Percentiles rank a stretch among this genome's conserved stretches.
phyloP scores from a whole-genome alignment of 2,113 vertebrate species.

The Lophura nycthemera region DNA sequence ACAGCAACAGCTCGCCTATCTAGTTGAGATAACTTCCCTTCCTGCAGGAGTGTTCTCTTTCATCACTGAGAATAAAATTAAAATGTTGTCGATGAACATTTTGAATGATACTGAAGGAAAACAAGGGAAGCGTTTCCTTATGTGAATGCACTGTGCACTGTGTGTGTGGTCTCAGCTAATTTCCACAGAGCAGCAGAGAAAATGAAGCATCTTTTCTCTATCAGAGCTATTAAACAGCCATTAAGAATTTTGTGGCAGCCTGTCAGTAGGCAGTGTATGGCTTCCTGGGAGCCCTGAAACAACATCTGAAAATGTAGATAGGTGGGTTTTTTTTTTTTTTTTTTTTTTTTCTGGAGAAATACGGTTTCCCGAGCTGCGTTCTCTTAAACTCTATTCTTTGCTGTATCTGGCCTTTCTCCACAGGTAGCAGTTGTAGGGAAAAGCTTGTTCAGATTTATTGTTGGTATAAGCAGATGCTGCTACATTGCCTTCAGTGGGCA shows the following conservation, averaged over 20 bases:
- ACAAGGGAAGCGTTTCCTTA: background rate
- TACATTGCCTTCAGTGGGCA: background rate
- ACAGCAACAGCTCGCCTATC: background rate
- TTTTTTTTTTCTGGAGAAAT: constrained; percentile 2
- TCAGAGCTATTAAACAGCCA: constrained; percentile 19
- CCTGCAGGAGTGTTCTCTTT: background rate
- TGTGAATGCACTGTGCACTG: background rate
- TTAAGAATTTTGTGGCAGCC: background rate
- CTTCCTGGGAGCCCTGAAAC: background rate
- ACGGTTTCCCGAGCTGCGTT: background rate
- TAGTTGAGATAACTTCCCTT: background rate
- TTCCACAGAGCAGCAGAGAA: constrained; percentile 15
- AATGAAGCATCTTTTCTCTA: background rate
- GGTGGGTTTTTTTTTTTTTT: background rate
- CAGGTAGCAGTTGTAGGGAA: background rate
- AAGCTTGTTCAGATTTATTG: background rate
- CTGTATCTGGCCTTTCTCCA: background rate
- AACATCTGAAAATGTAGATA: background rate
- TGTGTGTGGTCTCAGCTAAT: background rate
- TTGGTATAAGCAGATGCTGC: constrained; percentile 2
- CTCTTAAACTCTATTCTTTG: background rate
- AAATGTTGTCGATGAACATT: background rate
- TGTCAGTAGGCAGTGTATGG: background rate
- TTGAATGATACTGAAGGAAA: background rate
- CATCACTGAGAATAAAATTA: background rate